Base-by-base conservation (phyloP, 2,888 invertebrate species). In the Rhingia rostrata region DNA sequence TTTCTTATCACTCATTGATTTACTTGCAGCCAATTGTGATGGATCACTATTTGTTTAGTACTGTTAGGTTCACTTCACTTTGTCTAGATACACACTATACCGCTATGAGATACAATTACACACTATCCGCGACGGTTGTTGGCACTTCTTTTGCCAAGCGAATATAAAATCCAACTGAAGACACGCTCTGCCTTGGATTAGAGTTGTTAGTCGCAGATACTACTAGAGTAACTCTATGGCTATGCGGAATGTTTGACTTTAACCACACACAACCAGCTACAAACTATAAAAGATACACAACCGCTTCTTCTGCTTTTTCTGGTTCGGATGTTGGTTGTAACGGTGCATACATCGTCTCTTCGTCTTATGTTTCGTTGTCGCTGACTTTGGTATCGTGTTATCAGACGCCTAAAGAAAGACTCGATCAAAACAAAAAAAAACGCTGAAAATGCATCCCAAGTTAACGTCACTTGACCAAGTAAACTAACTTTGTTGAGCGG, bases 361-460 rank as follows among this genome's bases (percentile, higher is more conserved):
- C 51, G 32, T 70, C 0, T 12, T 51, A 37, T 22, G 53, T 32
- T 7, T 58, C 51, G 32, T 70, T 2, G 30, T 51, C 45, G 35
- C 39, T 32, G 12, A 43, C 37, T 41, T 58, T 39, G 51, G 30
- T 32, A 47, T 45, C 66, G 70, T 39, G 7, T 78, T 64, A 80
- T 80, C 66, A 82, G 12, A 12, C 14, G 12, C 54, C 22, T 53
- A 35, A 22, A 66, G 84, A 84, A 84, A 60, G 70, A 70, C 56
- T 22, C 32, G 74, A 84, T 60, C 84, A 84, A 69, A 84, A 84
- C 84, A 84, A 84, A 84, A 67, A 49, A 84, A 84, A 84, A 67
- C 41, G 37, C 41, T n/a, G 33, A 84, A 80, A 80, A 70, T 66
- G 66, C 84, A 84, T 56, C 73, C 73, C 39, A 45, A 53, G 64